Percentiles rank a stretch among this genome's conserved stretches.
These are phyloP conservation scores for Eubasilissa splendida DNA, from an alignment of 2,888 invertebrate genomes.

Conservation along the genomic window DNA sequence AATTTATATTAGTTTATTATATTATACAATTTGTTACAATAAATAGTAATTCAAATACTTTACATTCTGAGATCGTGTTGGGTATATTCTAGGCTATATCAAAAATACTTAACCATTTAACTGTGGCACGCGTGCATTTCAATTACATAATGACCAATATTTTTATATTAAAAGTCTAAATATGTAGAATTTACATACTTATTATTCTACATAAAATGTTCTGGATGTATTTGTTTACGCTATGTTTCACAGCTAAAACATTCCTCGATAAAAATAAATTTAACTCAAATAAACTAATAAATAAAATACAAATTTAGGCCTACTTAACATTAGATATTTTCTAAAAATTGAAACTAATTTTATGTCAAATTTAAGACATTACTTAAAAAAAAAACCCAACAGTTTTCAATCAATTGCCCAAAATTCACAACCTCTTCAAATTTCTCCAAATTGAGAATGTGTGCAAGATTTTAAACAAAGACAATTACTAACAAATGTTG, in stretches of 20 bases:
- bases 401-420: conserved; percentile 3
- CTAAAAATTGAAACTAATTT: conserved; percentile 51
- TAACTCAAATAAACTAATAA: conserved; percentile 50
- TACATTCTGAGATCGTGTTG: conserved; percentile 26
- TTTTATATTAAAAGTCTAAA: no score
- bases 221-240: no score
- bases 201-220: no score
- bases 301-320: conserved; percentile 54
- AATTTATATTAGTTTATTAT: conserved; percentile 19
- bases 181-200: no score
- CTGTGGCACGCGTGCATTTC: no score
- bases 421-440: conserved; percentile 5
- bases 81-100: no score
- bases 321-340: conserved; percentile 55
- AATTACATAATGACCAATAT: no score
- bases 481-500: conserved; percentile 6
- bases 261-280: conserved; percentile 39
- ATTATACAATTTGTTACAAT: conserved; percentile 19
- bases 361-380: conserved; percentile 36
- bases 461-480: neutral
- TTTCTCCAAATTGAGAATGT: neutral
- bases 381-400: conserved; percentile 24
- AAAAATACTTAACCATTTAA: no score
- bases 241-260: neutral
- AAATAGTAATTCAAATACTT: conserved; percentile 18